Evolutionary conservation across 2,113 vertebrate species (phyloP).

Genomic region (Ailuropoda melanoleuca): DNA sequence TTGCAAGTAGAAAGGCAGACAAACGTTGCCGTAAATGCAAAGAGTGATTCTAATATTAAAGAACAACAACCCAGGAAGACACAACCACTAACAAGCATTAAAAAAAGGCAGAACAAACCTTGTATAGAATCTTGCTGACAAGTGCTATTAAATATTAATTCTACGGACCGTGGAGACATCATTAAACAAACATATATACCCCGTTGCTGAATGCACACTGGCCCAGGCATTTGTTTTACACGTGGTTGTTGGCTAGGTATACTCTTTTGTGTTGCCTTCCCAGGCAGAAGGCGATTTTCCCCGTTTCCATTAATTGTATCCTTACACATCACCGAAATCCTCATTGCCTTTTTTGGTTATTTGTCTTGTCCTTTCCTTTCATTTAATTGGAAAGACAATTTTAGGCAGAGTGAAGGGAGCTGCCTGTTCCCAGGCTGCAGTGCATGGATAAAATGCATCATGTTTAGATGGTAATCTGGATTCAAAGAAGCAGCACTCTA

Average conservation of each 20-base stretch:
- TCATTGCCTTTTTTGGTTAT: conserved; percentile 32
- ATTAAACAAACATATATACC: conserved; percentile 81
- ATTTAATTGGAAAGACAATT: conserved; percentile 64
- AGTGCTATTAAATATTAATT: conserved; percentile 90
- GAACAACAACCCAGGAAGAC: conserved; percentile 59
- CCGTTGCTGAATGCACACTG: conserved; percentile 64
- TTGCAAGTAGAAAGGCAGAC: background rate
- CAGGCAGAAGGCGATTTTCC: background rate
- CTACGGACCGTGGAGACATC: conserved; percentile 86
- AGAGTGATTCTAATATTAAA: conserved; percentile 62
- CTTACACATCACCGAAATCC: background rate
- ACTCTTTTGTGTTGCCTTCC: conserved; percentile 46
- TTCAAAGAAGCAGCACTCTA: background rate
- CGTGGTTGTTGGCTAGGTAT: conserved; percentile 57
- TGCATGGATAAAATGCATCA: background rate
- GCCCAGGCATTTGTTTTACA: conserved; percentile 76
- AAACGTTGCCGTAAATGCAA: conserved; percentile 35
- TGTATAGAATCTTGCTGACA: conserved; percentile 88
- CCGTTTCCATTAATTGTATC: background rate
- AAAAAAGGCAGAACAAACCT: conserved; percentile 73
- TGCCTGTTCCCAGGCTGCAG: background rate
- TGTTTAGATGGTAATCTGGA: background rate
- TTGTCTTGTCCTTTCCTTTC: conserved; percentile 58
- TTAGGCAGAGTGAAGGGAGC: conserved; percentile 31
- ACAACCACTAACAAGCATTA: conserved; percentile 79